A percentile compares a stretch with the other conserved stretches of the same genome.
Evolutionary conservation across 2,797 vertebrate species (phyloP).

Genomic region (Pseudopleuronectes americanus): DNA sequence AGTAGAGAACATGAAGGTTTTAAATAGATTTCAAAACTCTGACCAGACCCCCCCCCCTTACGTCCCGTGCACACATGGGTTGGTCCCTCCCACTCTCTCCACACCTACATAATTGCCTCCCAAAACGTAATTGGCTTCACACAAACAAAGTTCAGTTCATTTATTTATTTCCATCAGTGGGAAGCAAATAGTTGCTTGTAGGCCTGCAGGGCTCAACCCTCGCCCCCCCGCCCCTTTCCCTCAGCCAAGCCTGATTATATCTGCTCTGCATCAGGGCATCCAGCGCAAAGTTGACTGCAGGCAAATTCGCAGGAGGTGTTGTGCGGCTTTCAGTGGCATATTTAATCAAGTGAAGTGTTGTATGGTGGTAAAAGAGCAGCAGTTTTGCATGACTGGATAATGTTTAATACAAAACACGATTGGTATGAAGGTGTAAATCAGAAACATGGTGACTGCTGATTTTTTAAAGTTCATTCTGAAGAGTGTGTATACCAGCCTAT

Average conservation of each 20-base stretch:
- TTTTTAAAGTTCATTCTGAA: background rate
- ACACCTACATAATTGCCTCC: constrained; percentile 17
- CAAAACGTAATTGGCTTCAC: constrained; percentile 75
- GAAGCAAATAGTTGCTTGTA: constrained; percentile 68
- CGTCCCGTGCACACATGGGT: constrained; percentile 29
- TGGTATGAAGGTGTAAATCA: background rate
- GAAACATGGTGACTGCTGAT: background rate
- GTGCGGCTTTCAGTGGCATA: background rate
- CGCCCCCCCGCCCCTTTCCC: background rate
- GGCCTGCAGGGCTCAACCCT: constrained; percentile 62
- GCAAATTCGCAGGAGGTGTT: background rate
- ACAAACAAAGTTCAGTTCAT: constrained; percentile 77
- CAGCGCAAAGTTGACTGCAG: constrained; percentile 14
- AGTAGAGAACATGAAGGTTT: background rate
- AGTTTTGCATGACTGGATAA: background rate
- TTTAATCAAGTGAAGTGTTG: background rate
- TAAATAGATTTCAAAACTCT: background rate
- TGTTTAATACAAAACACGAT: background rate
- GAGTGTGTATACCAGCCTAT: background rate
- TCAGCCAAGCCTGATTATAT: constrained; percentile 1
- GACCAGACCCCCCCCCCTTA: background rate
- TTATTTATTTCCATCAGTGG: constrained; percentile 79
- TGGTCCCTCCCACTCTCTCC: constrained; percentile 33
- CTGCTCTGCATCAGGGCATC: constrained; percentile 20
- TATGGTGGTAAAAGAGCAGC: background rate